phyloP scores from a whole-genome alignment of 2,888 invertebrate genomes.

The Rhagonycha lutea region DNA sequence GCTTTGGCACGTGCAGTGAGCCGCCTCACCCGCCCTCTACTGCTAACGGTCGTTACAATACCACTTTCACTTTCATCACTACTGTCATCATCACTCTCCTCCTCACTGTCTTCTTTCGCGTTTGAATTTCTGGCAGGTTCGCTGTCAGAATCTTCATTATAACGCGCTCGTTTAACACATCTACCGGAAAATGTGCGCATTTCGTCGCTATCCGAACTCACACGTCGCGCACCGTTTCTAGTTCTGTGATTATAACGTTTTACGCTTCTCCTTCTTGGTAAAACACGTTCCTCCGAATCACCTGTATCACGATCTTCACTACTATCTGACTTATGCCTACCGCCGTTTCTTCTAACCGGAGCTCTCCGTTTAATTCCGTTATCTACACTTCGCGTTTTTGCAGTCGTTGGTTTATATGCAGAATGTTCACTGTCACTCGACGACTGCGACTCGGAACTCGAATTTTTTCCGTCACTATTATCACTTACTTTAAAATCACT shows the following conservation, averaged over 20 bases:
- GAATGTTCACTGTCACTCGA: slow-evolving; percentile 21
- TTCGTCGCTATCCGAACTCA: slow-evolving; percentile 38
- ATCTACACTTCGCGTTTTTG: slow-evolving; percentile 44
- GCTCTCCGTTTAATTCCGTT: slow-evolving; percentile 22
- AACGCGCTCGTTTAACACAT: slow-evolving; percentile 48
- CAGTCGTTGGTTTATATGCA: slow-evolving; percentile 5
- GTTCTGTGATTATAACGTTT: slow-evolving; percentile 26
- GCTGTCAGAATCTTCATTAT: slow-evolving; percentile 48
- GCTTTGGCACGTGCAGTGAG: slow-evolving; percentile 80
- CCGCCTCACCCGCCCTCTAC: slow-evolving; percentile 82
- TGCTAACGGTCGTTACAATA: slow-evolving; percentile 64
- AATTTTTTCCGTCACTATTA: slow-evolving; percentile 28
- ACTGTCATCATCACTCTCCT: slow-evolving; percentile 10
- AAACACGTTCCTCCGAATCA: slow-evolving; percentile 52
- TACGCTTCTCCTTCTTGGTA: slow-evolving; percentile 46
- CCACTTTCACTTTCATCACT: slow-evolving; percentile 30
- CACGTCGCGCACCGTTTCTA: slow-evolving; percentile 8
- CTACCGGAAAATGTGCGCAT: slow-evolving; percentile 30
- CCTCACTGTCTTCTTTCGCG: slow-evolving; percentile 18
- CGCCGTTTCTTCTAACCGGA: slow-evolving; percentile 22
- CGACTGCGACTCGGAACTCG: slow-evolving; percentile 5
- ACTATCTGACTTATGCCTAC: slow-evolving; percentile 18
- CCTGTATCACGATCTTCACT: slow-evolving; percentile 39
- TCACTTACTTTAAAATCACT: slow-evolving; percentile 30
- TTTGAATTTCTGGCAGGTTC: slow-evolving; percentile 38